Evolutionary conservation across 2,113 vertebrate species (phyloP).

Genomic region (Lepus timidus): DNA sequence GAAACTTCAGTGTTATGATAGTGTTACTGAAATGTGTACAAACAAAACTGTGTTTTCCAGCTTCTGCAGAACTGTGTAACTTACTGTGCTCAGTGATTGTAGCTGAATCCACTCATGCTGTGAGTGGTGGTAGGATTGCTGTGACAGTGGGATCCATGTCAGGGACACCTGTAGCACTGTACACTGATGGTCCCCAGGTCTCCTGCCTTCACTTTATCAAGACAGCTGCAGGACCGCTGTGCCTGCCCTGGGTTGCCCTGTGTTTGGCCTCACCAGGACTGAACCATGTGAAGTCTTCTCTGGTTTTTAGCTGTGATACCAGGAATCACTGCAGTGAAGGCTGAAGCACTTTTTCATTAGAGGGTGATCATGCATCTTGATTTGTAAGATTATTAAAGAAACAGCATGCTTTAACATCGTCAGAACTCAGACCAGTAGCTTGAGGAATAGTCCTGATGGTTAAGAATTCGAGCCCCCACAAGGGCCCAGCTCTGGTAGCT

Average conservation of each 20-base stretch:
- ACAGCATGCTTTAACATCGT: not conserved
- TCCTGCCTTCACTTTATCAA: not conserved
- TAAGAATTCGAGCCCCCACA: not conserved
- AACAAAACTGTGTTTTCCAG: not conserved
- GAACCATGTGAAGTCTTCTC: conserved; percentile 11
- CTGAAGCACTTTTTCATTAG: conserved; percentile 5
- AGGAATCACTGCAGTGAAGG: not conserved
- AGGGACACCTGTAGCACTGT: not conserved
- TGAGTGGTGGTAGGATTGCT: not conserved
- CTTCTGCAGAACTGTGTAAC: not conserved
- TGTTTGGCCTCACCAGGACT: not conserved
- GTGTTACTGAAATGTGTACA: conserved; percentile 17
- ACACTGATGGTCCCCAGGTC: not conserved
- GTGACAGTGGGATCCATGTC: not conserved
- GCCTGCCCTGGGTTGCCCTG: not conserved
- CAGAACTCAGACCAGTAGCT: not conserved
- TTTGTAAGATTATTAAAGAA: not conserved
- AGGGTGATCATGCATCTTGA: not conserved
- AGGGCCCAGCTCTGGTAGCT: not conserved
- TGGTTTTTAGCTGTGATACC: not conserved
- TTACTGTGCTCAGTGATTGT: not conserved
- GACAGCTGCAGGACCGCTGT: not conserved
- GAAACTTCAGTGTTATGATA: not conserved
- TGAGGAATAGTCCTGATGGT: not conserved
- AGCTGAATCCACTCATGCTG: not conserved